Evolutionary conservation across 2,113 vertebrate genomes (phyloP).

Genomic region (Anhinga anhinga): DNA sequence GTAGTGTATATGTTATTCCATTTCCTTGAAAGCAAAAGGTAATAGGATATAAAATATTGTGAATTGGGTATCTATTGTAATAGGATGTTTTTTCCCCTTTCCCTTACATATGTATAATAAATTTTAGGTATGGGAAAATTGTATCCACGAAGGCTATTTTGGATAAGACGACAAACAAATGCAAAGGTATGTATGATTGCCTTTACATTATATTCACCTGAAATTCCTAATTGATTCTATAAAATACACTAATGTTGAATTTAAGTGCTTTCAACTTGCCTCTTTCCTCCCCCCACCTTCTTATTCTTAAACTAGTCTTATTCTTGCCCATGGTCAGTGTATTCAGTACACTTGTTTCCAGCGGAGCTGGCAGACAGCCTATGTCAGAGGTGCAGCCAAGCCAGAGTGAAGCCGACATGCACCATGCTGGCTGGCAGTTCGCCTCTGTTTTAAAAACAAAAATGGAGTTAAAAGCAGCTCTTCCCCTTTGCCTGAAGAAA

Average conservation of each 20-base stretch:
- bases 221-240: background rate
- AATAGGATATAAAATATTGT: background rate
- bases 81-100: background rate
- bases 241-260: background rate
- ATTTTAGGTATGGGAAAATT: constrained; percentile 95
- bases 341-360: background rate
- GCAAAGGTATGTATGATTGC: constrained; percentile 88
- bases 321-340: background rate
- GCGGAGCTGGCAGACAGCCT: constrained; percentile 43
- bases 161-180: constrained; percentile 99
- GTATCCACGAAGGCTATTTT: constrained; percentile 99
- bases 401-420: constrained; percentile 44
- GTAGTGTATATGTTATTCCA: background rate
- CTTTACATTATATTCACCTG: background rate
- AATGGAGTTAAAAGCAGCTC: constrained; percentile 67
- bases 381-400: constrained; percentile 31
- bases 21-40: constrained; percentile 1
- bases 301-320: background rate
- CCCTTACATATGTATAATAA: constrained; percentile 43
- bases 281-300: background rate
- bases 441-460: constrained; percentile 63
- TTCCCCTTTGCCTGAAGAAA: constrained; percentile 64
- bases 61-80: background rate
- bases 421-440: constrained; percentile 57
- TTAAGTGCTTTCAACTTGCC: background rate